Evolutionary conservation across 2,113 vertebrate species (phyloP).

Genomic region (Tachysurus vachellii): DNA sequence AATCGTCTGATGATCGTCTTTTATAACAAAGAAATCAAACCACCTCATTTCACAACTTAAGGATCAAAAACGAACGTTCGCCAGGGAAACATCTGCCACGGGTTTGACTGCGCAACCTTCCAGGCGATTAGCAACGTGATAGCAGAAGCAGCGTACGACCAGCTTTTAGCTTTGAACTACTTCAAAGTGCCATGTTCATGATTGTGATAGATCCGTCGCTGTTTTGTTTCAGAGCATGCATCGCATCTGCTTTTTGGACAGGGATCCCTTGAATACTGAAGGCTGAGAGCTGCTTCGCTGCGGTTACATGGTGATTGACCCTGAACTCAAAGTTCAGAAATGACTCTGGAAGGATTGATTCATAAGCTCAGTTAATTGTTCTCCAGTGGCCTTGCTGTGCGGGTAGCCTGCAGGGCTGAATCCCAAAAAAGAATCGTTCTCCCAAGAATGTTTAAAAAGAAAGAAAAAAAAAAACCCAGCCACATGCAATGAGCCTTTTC

Average conservation of each 20-base stretch:
- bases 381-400: constrained; percentile 42
- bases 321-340: constrained; percentile 41
- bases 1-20: constrained; percentile 14
- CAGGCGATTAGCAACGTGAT: constrained; percentile 18
- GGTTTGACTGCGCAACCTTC: not conserved
- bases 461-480: constrained; percentile 4
- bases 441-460: constrained; percentile 14
- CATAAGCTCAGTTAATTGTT: constrained; percentile 53
- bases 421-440: constrained; percentile 30
- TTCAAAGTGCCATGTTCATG: constrained; percentile 1
- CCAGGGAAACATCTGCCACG: constrained; percentile 9
- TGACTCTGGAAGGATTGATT: constrained; percentile 37
- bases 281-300: not conserved
- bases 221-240: not conserved
- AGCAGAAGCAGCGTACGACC: not conserved
- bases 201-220: constrained; percentile 15
- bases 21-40: constrained; percentile 58
- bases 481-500: constrained; percentile 26
- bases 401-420: constrained; percentile 33
- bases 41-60: constrained; percentile 7
- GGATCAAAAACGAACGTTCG: constrained; percentile 11
- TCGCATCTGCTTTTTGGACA: constrained; percentile 11
- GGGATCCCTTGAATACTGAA: constrained; percentile 22
- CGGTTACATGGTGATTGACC: constrained; percentile 44
- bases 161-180: constrained; percentile 21